These are phyloP conservation scores for Bombus huntii DNA, from an alignment of 1,140 invertebrate species.

Conservation along the genomic window DNA sequence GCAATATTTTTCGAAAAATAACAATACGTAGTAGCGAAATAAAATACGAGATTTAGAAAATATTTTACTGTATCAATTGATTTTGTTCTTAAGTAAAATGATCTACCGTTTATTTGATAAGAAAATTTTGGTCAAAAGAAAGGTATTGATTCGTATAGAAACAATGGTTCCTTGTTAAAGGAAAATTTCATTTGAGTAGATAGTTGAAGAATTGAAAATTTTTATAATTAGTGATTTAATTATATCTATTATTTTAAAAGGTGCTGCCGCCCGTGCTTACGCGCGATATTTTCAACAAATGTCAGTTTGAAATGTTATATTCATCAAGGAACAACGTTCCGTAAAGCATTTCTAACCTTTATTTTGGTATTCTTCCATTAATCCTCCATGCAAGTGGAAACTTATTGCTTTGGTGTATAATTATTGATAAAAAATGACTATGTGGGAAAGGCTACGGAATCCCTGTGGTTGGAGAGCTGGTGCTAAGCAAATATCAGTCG, in stretches of 20 bases:
- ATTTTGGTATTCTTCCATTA: neutral
- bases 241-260: constrained; percentile 9
- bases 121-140: neutral
- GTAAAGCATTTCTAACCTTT: constrained; percentile 44
- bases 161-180: neutral
- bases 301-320: constrained; percentile 2
- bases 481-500: constrained; percentile 82
- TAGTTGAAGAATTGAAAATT: neutral
- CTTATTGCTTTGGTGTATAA: neutral
- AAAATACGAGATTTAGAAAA: neutral
- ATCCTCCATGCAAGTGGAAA: constrained; percentile 43
- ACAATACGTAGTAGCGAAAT: neutral
- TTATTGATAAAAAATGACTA: constrained; percentile 69
- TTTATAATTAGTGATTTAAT: neutral
- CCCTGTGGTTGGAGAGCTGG: constrained; percentile 81
- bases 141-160: constrained; percentile 2
- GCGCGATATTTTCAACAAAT: neutral
- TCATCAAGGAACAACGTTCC: neutral
- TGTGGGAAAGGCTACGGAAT: constrained; percentile 81
- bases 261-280: constrained; percentile 28
- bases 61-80: neutral
- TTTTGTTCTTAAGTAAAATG: neutral
- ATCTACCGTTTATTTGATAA: neutral
- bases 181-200: neutral
- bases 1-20: neutral